Conservation (phyloP, 2,113 vertebrate species). For the Tapirus terrestris region DNA sequence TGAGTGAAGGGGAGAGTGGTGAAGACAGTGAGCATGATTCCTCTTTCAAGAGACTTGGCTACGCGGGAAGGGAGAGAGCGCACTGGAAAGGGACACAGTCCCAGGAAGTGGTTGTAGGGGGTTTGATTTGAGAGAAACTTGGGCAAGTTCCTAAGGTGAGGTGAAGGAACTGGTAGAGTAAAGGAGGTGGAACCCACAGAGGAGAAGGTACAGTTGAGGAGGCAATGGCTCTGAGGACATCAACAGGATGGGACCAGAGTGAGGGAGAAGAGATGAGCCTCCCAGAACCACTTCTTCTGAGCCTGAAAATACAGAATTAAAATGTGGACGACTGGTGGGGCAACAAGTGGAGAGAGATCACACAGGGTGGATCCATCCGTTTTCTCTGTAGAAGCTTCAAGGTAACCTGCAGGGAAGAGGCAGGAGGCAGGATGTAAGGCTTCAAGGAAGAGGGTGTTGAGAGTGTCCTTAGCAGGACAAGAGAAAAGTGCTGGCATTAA, state of each 20-base stretch:
- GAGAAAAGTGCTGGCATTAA: too few species aligned
- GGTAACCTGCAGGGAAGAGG: neutral
- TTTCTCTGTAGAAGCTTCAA: neutral
- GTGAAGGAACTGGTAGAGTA: too few species aligned
- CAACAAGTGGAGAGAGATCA: neutral
- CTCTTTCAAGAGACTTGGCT: neutral
- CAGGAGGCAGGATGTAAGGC: neutral
- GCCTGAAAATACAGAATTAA: neutral
- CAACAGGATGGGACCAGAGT: too few species aligned
- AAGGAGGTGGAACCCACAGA: too few species aligned
- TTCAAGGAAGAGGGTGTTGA: neutral
- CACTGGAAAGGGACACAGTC: neutral
- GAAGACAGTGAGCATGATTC: too few species aligned
- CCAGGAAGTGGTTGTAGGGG: neutral
- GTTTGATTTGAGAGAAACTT: neutral
- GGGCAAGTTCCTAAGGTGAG: too few species aligned
- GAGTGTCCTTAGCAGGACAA: neutral
- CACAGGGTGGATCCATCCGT: rapidly evolving
- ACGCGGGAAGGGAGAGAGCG: too few species aligned
- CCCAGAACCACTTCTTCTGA: neutral
- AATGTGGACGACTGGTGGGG: too few species aligned
- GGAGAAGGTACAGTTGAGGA: neutral
- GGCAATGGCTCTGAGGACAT: too few species aligned
- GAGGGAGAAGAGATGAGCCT: neutral
- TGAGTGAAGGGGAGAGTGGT: neutral